A percentile compares a stretch with the other conserved stretches of the same genome.
Evolutionary conservation across 53 echinoderm and acorn worm species (phyloP).

Genomic region (Hippasteria phrygiana): DNA sequence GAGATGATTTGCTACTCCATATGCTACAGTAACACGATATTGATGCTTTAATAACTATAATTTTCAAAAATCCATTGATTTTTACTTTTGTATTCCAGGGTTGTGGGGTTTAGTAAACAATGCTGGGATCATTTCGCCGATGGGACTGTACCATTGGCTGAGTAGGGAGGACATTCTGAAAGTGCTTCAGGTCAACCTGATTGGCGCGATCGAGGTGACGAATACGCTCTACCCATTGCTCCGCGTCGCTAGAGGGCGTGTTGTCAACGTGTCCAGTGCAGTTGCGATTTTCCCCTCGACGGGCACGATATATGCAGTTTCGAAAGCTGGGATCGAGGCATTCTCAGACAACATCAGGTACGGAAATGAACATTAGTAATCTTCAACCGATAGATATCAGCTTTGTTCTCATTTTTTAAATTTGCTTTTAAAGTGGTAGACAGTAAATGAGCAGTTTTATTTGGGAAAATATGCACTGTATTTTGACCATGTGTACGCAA

Average conservation of each 20-base stretch:
- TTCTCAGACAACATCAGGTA: slow-evolving; percentile 65
- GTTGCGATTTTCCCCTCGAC: slow-evolving; percentile 25
- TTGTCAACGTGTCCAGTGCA: slow-evolving; percentile 69
- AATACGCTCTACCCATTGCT: slow-evolving; percentile 46
- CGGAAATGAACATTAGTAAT: too few species aligned
- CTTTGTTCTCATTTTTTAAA: too few species aligned
- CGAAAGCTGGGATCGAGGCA: slow-evolving; percentile 63
- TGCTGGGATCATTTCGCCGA: slow-evolving; percentile 55
- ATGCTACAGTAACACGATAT: too few species aligned
- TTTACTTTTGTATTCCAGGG: slow-evolving; percentile 10
- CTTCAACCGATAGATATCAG: too few species aligned
- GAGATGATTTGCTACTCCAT: too few species aligned
- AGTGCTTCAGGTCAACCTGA: slow-evolving; percentile 54
- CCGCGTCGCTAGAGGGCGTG: slow-evolving; percentile 54
- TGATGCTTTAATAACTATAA: neutral
- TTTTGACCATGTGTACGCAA: too few species aligned
- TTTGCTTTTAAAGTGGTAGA: too few species aligned
- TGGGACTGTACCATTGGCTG: slow-evolving; percentile 60
- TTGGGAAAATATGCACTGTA: too few species aligned
- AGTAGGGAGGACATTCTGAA: slow-evolving; percentile 44
- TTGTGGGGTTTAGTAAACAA: slow-evolving; percentile 72
- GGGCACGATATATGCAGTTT: slow-evolving; percentile 35
- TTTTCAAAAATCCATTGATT: neutral
- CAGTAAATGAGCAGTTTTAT: too few species aligned
- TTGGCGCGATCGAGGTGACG: slow-evolving; percentile 62